phyloP scores from a whole-genome alignment of 1,140 invertebrate species.

The Kradibia gibbosae region DNA sequence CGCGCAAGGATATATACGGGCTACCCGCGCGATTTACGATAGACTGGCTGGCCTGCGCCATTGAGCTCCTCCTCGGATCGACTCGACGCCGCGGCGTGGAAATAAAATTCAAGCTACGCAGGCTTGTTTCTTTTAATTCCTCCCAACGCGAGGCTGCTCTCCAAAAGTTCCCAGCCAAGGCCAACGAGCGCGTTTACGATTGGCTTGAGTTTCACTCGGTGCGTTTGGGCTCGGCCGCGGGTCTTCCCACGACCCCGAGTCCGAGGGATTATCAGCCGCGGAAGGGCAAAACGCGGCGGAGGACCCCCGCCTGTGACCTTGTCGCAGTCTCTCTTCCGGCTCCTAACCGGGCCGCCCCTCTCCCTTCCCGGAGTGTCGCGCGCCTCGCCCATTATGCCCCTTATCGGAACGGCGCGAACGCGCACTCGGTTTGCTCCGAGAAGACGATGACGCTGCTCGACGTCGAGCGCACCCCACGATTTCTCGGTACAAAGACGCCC shows the following conservation, averaged over 20 bases:
- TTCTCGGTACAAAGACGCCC: neutral
- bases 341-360: neutral
- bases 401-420: neutral
- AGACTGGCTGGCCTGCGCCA: too few species aligned
- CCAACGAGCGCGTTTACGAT: neutral
- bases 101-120: too few species aligned
- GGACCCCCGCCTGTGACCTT: slow-evolving; percentile 47
- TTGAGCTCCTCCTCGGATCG: too few species aligned
- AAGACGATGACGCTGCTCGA: neutral
- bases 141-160: too few species aligned
- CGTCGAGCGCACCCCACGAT: neutral
- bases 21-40: too few species aligned
- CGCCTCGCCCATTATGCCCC: neutral
- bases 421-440: too few species aligned
- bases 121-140: too few species aligned
- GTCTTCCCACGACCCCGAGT: too few species aligned
- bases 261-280: neutral
- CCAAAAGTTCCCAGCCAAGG: neutral
- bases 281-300: neutral
- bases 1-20: too few species aligned
- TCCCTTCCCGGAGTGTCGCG: neutral
- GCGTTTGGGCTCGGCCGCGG: too few species aligned
- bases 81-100: too few species aligned
- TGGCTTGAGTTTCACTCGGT: neutral
- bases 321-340: slow-evolving; percentile 54